Conservation (phyloP, 2,797 vertebrate species). For the Trichosurus vulpecula region DNA sequence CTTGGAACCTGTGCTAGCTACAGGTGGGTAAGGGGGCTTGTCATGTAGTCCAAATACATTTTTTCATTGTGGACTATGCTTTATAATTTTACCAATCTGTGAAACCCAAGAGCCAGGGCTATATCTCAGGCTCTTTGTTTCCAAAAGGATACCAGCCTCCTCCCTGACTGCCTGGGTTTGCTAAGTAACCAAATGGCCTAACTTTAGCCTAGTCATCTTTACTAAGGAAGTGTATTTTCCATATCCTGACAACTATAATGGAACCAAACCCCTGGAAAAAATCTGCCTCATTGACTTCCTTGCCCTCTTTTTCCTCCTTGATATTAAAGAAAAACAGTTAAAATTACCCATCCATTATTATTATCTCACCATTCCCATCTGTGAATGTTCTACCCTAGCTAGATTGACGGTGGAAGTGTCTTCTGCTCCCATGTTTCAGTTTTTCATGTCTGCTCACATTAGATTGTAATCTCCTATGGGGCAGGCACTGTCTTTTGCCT, state of each 20-base stretch:
- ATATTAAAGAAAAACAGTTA: neutral
- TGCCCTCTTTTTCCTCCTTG: neutral
- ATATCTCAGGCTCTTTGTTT: neutral
- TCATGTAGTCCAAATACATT: neutral
- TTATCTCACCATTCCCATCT: neutral
- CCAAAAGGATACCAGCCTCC: neutral
- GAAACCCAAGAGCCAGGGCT: neutral
- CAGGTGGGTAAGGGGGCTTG: conserved; percentile 37
- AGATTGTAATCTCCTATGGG: neutral
- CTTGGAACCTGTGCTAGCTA: neutral
- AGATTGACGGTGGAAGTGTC: neutral
- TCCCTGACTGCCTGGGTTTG: neutral
- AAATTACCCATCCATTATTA: neutral
- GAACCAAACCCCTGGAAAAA: neutral
- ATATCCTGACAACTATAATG: neutral
- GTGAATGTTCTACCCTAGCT: neutral
- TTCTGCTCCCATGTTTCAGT: neutral
- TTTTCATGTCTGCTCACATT: neutral
- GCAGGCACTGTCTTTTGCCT: neutral
- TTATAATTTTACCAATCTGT: neutral
- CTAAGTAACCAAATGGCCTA: neutral
- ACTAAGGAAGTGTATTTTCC: neutral
- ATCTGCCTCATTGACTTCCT: neutral
- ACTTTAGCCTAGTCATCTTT: no score
- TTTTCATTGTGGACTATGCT: neutral